Percentiles rank a stretch among this genome's conserved stretches.
These are phyloP conservation scores for Cyanoliseus patagonus DNA, from an alignment of 2,113 vertebrate genomes.

Conservation along the genomic window DNA sequence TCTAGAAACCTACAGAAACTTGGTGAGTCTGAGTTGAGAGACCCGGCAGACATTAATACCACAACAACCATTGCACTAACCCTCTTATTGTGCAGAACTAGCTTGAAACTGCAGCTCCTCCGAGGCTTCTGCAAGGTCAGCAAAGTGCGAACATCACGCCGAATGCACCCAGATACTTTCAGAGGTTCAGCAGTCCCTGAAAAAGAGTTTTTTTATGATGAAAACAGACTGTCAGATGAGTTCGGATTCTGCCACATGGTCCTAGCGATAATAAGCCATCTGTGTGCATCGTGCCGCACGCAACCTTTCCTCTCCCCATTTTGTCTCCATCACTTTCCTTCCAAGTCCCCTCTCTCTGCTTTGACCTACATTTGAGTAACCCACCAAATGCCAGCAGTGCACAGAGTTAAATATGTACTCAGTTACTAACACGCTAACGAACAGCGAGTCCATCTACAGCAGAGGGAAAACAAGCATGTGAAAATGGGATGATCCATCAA, in stretches of 20 bases:
- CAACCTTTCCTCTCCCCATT: background rate
- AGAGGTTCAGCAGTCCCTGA: background rate
- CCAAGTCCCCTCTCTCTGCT: background rate
- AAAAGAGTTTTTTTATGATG: background rate
- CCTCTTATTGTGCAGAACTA: background rate
- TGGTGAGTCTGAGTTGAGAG: background rate
- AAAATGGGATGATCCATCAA: background rate
- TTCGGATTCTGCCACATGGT: conserved; percentile 29
- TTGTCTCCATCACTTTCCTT: background rate
- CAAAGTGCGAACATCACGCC: background rate
- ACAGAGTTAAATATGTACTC: fast-evolving
- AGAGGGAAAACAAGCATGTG: background rate
- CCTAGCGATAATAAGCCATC: conserved; percentile 36
- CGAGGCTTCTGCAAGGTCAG: background rate
- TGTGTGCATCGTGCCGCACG: background rate
- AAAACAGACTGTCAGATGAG: background rate
- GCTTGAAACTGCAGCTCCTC: background rate
- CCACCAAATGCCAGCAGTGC: background rate
- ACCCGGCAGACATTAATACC: background rate
- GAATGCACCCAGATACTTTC: background rate
- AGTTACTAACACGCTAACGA: background rate
- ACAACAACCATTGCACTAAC: background rate
- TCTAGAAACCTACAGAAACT: background rate
- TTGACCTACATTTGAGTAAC: background rate
- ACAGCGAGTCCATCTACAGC: background rate